Percentiles rank a stretch among this genome's conserved stretches.
These are phyloP conservation scores for Ariopsis seemanni DNA, from an alignment of 2,113 vertebrate genomes.

Conservation along the genomic window DNA sequence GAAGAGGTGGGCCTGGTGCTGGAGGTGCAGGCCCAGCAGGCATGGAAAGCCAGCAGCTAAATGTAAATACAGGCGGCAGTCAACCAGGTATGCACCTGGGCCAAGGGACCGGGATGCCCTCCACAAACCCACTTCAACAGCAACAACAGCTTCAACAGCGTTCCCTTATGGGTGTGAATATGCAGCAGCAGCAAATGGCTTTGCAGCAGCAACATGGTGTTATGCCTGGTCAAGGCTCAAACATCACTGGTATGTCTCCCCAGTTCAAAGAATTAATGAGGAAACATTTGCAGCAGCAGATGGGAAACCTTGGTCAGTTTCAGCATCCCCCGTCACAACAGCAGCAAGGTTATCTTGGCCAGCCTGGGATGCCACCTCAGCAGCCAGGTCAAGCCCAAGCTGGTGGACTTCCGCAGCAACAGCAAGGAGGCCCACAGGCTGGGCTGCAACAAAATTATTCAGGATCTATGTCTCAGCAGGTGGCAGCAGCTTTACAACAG, in stretches of 20 bases:
- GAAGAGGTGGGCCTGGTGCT: slow-evolving; percentile 64
- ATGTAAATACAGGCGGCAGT: slow-evolving; percentile 61
- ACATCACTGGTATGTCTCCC: slow-evolving; percentile 71
- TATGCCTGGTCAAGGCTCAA: slow-evolving; percentile 79
- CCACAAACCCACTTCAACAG: slow-evolving; percentile 81
- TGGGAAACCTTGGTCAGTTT: slow-evolving; percentile 89
- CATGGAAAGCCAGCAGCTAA: slow-evolving; percentile 71
- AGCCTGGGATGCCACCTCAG: slow-evolving; percentile 84
- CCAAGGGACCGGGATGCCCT: slow-evolving; percentile 72
- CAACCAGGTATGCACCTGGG: slow-evolving; percentile 84
- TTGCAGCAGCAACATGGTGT: slow-evolving; percentile 74
- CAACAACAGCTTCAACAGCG: slow-evolving; percentile 71
- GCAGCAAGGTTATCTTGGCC: slow-evolving; percentile 86
- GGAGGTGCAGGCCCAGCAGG: slow-evolving; percentile 61
- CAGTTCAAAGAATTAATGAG: slow-evolving; percentile 89
- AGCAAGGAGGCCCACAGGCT: slow-evolving; percentile 65
- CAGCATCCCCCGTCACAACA: slow-evolving; percentile 77
- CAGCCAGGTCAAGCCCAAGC: slow-evolving; percentile 72
- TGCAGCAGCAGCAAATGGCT: slow-evolving; percentile 70
- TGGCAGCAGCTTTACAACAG: slow-evolving; percentile 69
- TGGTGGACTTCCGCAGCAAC: slow-evolving; percentile 59
- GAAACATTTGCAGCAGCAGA: slow-evolving; percentile 81
- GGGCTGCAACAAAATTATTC: slow-evolving; percentile 76
- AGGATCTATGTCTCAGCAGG: slow-evolving; percentile 63
- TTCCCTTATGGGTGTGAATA: slow-evolving; percentile 53